Base-by-base conservation (phyloP, 2,113 vertebrate species). In the Otolemur garnettii region DNA sequence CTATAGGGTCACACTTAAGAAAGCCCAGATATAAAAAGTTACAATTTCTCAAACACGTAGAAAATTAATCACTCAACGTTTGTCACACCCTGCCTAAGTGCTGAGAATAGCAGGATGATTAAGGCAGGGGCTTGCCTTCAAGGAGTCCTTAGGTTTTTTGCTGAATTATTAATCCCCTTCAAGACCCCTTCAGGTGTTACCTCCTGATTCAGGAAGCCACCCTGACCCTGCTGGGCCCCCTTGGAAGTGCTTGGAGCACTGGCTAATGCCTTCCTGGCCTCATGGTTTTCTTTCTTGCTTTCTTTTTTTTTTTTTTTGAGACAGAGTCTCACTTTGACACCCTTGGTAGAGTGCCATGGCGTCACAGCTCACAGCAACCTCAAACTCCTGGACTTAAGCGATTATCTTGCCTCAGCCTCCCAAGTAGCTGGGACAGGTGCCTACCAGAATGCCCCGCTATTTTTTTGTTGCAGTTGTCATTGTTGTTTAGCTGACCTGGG, bases 1-100 rank as follows among this genome's bases (percentile, higher is more conserved):
- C 85, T 59, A 10, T 75, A 88, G 78, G 94, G 91, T 88, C 93
- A 92, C 45, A 57, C 75, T 84, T 88, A 50, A 82, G 86, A 95
- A 95, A 97, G 91, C 82, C 62, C 71, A 93, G 97, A 84, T 96
- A 96, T 93, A 96, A 97, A 98, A 96, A 96, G 91, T 93, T 71
- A 89, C 79, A 77, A 80, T 80, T 96, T 96, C 91, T 94, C 89
- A 66, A 95, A 96, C 91, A 95, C 19, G 0, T 50, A 86, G 86
- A 92, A 89, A 89, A 93, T 97, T 96, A 95, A 94, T 95, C 97
- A 96, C 94, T 38, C 53, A 2, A 83, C 69, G 33, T 96, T 95
- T 95, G 95, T 97, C 97, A 96, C 82, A 74, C 87, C 66, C 94
- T 75, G 92, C 90, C 85, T 88, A n/a, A 69, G 86, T 69, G 95